Evolutionary conservation across 2,113 vertebrate species (phyloP), one percentile per base, ranked within the genome.

Genomic region (Terrapene triunguis): DNA sequence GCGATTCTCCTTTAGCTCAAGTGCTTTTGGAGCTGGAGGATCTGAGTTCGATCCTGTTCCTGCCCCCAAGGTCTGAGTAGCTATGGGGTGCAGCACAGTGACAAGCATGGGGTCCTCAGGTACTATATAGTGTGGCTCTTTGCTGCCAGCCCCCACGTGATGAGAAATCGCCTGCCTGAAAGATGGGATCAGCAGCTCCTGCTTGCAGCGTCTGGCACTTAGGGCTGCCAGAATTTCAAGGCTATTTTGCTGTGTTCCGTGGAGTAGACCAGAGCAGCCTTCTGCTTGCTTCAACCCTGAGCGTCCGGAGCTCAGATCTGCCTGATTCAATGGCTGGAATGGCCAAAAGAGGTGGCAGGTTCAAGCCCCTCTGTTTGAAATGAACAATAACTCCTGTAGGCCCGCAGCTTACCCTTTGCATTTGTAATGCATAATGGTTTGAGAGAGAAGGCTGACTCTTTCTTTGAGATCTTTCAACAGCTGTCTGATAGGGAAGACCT

Each of bases 401-500:
- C 48, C 44, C 38, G 44, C 72, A 91, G 90, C 85, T 95, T 92
- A 89, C 85, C 94, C 90, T 95, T 91, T 85, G 25, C 74, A 54
- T 95, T 86, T 65, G 35, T 92, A 94, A 89, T 65, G 19, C 84
- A 85, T 76, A 89, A 95, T 27, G 5, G 89, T 59, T 95, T 79
- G 90, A 42, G 79, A 95, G 92, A 1, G 0, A 85, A 93, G 94
- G 57, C 92, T 96, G 87, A 57, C 83, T 96, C 93, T 95, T 89
- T 91, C 92, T 94, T 95, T 89, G 94, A 96, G 90, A 96, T 93
- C 94, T 96, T 92, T 96, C 95, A 94, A 84, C 93, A 97, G 93
- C 96, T 96, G 93, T 81, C 96, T 96, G 95, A 96, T 93, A 95
- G 95, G 87, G 94, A 84, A 96, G 96, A 96, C 96, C 94, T 96